Evolutionary conservation across 2,113 vertebrate species (phyloP).

Genomic region (Progne subis): DNA sequence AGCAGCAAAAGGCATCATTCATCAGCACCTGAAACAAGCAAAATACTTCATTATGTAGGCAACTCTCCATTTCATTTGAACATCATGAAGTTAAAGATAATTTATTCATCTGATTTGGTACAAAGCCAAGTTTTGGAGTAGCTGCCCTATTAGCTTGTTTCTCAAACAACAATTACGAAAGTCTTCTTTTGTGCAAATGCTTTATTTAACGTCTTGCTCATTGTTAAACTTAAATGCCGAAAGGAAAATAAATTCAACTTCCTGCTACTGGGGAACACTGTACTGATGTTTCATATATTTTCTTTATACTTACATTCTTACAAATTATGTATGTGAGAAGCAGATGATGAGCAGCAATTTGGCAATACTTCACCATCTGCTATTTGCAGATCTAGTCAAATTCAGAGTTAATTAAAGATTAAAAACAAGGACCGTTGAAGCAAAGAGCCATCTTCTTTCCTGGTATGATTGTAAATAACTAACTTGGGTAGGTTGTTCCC

Average conservation of each 20-base stretch:
- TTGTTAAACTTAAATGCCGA: neutral
- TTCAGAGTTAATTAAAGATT: conserved; percentile 61
- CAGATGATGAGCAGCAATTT: conserved; percentile 52
- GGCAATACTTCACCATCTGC: conserved; percentile 57
- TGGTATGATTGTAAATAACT: neutral
- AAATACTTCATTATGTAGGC: neutral
- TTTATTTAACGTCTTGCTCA: neutral
- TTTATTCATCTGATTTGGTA: neutral
- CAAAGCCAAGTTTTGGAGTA: neutral
- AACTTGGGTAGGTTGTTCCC: neutral
- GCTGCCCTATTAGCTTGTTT: neutral
- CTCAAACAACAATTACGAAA: neutral
- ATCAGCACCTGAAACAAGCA: neutral
- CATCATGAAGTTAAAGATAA: neutral
- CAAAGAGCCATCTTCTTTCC: neutral
- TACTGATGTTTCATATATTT: neutral
- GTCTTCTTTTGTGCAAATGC: neutral
- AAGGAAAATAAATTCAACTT: neutral
- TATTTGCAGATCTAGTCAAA: conserved; percentile 56
- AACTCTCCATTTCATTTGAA: neutral
- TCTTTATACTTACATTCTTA: conserved; percentile 15
- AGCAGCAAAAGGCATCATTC: neutral
- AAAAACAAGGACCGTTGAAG: conserved; percentile 22
- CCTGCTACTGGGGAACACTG: neutral
- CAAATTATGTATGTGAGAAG: conserved; percentile 50